Evolutionary conservation across 64 coral and sea anemone species (phyloP).

Genomic region (Porites australiensis): DNA sequence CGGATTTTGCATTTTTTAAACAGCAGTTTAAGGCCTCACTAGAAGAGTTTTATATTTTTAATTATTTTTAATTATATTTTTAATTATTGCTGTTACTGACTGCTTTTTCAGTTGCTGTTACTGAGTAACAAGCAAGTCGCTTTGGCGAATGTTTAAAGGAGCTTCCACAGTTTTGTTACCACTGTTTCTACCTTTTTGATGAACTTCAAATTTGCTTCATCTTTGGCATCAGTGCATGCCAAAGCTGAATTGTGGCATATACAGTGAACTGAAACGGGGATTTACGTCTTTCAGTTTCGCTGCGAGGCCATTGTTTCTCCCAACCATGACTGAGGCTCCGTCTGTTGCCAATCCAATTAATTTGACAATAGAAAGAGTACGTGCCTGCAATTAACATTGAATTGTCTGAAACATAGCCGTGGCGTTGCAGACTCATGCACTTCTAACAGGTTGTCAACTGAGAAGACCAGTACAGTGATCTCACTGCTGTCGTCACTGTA

Average conservation of each 20-base stretch:
- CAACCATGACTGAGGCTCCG: slow-evolving; percentile 39
- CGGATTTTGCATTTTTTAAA: too few relatives aligned
- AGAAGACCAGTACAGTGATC: not conserved
- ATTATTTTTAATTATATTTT: too few relatives aligned
- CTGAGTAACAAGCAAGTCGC: not conserved
- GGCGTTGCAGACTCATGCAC: slow-evolving; percentile 30
- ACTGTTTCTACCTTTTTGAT: not conserved
- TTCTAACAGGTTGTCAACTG: slow-evolving; percentile 13
- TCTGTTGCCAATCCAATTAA: slow-evolving; percentile 12
- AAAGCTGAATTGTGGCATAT: slow-evolving; percentile 42
- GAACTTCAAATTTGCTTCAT: slow-evolving; percentile 38
- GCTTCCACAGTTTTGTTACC: slow-evolving; percentile 20
- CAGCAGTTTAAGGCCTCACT: too few relatives aligned
- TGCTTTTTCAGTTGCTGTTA: not conserved
- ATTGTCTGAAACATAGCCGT: slow-evolving; percentile 29
- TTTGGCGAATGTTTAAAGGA: slow-evolving; percentile 32
- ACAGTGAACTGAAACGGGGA: slow-evolving; percentile 30
- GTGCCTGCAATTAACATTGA: not conserved
- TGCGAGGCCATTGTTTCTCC: not conserved
- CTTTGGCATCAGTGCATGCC: slow-evolving; percentile 43
- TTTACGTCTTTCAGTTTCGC: slow-evolving; percentile 25
- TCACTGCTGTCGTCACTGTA: slow-evolving; percentile 4
- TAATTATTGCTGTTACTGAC: not conserved
- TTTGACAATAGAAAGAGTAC: not conserved
- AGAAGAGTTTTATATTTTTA: too few relatives aligned